Evolutionary conservation across 2,797 vertebrate genomes (phyloP), one percentile per base, ranked within the genome.

Genomic region (Diceros bicornis): DNA sequence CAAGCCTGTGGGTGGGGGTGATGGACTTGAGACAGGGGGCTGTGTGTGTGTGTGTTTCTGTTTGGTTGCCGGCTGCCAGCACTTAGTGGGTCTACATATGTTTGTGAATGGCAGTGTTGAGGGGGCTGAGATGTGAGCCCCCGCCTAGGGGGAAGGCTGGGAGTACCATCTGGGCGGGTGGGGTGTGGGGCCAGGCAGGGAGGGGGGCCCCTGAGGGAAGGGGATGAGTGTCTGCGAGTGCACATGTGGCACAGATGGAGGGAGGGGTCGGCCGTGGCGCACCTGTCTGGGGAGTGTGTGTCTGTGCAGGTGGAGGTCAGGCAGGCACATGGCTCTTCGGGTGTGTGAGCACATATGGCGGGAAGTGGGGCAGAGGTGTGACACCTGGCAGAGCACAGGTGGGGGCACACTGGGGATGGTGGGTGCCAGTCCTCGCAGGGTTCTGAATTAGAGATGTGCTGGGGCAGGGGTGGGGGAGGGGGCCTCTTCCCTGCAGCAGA

Each of bases 61-160:
- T 50, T 93, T n/a, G 2, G 69, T 9, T 0, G 0, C 89, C 69
- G 96, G 96, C 95, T 94, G 97, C 79, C 89, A 32, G 79, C 68
- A 2, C 68, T 32, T 2, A 37, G 69, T 72, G 83, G 95, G 96
- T 72, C 91, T 91, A 16, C 94, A 83, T 95, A 78, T 97, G 96
- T 95, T 96, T 96, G 96, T 96, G 97, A 97, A 96, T 90, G 95
- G 78, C 55, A 3, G 17, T 9, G 85, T 82, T 11, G 41, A 75
- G 87, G 92, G 93, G 89, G 96, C 86, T 1, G 55, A 96, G 88
- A 97, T 96, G 95, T 88, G 97, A 98, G 96, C 89, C 91, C 87
- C 91, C 96, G 96, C 95, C 64, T 72, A 96, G 20, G 74, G 69
- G 92, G 87, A 74, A 88, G 95, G 86, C 87, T 66, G 2, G 55